Base-by-base conservation (phyloP, 2,797 vertebrate genomes). In the Rhynchonycteris naso region DNA sequence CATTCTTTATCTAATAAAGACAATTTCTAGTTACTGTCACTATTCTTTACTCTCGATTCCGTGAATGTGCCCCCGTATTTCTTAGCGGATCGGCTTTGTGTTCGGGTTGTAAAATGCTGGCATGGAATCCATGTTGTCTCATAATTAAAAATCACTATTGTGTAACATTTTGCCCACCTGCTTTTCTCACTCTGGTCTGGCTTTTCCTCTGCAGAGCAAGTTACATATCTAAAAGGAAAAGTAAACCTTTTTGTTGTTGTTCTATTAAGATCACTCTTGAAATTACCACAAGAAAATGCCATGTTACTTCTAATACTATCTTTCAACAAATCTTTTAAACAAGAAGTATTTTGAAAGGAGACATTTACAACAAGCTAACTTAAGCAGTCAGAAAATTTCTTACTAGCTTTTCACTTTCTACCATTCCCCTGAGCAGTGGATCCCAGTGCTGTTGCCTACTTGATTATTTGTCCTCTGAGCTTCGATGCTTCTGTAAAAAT, bases 131-230 rank as follows among this genome's bases (percentile, higher is more conserved):
- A 47, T 65, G 61, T 74, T 68, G 74, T 69, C 86, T 88, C 63
- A 24, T 24, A n/a, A 66, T 75, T 92, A 72, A 86, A 94, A 81
- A 88, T 68, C 93, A 59, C 74, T 89, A 66, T 72, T 74, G 78
- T 68, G 58, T 83, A 56, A 91, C 35, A 11, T 65, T 58, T 78
- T 83, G 78, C 33, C 59, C 33, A 66, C 90, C 68, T 91, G 79
- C 43, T 74, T 68, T 79, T 38, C 35, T 76, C 50, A 61, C 7
- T 94, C 16, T n/a, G 65, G 47, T 58, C 58, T 52, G 24, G 33
- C 47, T 72, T 74, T 65, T 26, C 28, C 5, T 80, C 10, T 24
- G 24, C 21, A 68, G 14, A 88, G 52, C 47, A 52, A 83, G 43
- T 85, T 66, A 33, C 35, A 75, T 86, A 38, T 78, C 63, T 16